Percentiles rank a stretch among this genome's conserved stretches.
Evolutionary conservation across 1,140 invertebrate species (phyloP).

Genomic region (Caenorhabditis remanei): DNA sequence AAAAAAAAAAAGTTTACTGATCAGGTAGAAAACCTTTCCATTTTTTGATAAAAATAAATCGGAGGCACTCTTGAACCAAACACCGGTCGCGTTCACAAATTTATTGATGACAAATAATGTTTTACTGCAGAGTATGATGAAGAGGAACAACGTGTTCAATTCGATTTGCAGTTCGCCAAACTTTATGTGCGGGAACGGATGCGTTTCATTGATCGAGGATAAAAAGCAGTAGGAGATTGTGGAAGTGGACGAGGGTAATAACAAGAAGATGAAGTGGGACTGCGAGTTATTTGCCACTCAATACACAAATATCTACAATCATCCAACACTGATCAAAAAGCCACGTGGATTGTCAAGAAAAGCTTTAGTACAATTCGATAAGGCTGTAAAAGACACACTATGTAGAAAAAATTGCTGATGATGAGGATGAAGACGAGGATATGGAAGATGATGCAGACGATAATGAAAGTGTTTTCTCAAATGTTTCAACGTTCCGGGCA

Average conservation of each 20-base stretch:
- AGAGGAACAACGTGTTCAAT: too few relatives aligned
- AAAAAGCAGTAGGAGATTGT: conserved; percentile 58
- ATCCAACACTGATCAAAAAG: conserved; percentile 83
- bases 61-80: conserved; percentile 57
- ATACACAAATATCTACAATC: conserved; percentile 74
- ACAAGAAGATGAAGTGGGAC: conserved; percentile 84
- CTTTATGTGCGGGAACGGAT: conserved; percentile 52
- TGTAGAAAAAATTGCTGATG: conserved; percentile 42
- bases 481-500: conserved; percentile 79
- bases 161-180: conserved; percentile 51
- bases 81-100: conserved; percentile 54
- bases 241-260: conserved; percentile 61
- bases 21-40: conserved; percentile 85
- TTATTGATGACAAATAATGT: conserved; percentile 22
- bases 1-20: too few relatives aligned
- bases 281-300: conserved; percentile 83
- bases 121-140: conserved; percentile 55
- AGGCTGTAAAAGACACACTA: background rate
- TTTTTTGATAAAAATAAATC: conserved; percentile 74
- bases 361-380: conserved; percentile 81
- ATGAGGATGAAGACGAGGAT: conserved; percentile 54
- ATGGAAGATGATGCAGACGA: conserved; percentile 11
- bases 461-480: conserved; percentile 11
- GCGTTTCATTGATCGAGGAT: conserved; percentile 60
- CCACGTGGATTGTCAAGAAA: conserved; percentile 72